Percentiles rank a stretch among this genome's conserved stretches.
These are phyloP conservation scores for Xenops minutus DNA, from an alignment of 2,797 vertebrate genomes.

Conservation along the genomic window DNA sequence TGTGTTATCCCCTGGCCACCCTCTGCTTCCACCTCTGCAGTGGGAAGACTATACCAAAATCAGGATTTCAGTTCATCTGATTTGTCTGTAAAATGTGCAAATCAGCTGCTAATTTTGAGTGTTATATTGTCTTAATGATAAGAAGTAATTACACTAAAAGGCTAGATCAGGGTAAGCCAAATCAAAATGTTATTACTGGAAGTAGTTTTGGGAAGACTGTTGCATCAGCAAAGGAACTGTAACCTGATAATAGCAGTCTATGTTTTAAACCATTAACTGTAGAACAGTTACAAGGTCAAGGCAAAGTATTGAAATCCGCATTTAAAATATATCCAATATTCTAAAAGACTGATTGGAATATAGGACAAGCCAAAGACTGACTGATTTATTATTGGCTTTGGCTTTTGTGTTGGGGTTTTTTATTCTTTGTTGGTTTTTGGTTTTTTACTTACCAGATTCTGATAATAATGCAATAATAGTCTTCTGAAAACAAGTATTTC, in stretches of 20 bases:
- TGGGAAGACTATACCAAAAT: not conserved
- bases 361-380: not conserved
- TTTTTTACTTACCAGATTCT: not conserved
- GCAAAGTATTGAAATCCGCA: constrained; percentile 7
- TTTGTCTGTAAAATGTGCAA: constrained; percentile 25
- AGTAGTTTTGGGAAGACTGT: constrained; percentile 30
- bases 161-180: constrained; percentile 27
- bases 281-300: constrained; percentile 44
- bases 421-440: not conserved
- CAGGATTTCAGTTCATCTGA: not conserved
- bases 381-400: constrained; percentile 1
- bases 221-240: constrained; percentile 28
- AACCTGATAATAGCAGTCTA: not conserved
- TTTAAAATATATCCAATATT: constrained; percentile 1
- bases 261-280: constrained; percentile 13
- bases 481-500: constrained; percentile 16
- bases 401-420: not conserved
- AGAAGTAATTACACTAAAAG: constrained; percentile 24
- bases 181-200: constrained; percentile 48
- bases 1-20: not conserved
- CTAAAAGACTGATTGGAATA: not conserved
- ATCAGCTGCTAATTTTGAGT: constrained; percentile 39
- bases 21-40: not conserved
- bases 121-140: constrained; percentile 23
- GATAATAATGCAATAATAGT: not conserved